Evolutionary conservation across 2,888 invertebrate genomes (phyloP).

Genomic region (Noctuana brunneofusca): DNA sequence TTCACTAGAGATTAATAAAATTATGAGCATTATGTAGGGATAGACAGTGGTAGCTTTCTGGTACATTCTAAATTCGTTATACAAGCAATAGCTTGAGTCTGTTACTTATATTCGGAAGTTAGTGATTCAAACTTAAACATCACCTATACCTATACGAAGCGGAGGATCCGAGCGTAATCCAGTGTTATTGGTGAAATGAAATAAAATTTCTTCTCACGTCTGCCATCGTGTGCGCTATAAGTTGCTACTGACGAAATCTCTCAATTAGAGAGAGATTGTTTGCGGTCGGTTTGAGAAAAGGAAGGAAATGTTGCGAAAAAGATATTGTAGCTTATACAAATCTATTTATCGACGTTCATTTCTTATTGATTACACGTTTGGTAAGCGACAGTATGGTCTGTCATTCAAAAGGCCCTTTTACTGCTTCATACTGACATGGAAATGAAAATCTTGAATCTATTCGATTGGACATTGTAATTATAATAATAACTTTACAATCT

Average conservation of each 20-base stretch:
- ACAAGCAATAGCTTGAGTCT: background rate
- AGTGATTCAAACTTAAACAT: slow-evolving; percentile 19
- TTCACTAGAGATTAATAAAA: too few species aligned
- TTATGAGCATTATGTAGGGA: too few species aligned
- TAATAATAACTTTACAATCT: too few species aligned
- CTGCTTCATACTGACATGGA: too few species aligned
- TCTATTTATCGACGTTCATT: background rate
- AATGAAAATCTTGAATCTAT: too few species aligned
- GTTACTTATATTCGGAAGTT: background rate
- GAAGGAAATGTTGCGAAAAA: background rate
- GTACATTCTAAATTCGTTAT: background rate
- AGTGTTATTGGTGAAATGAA: slow-evolving; percentile 32
- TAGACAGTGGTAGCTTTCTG: too few species aligned
- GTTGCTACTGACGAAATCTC: slow-evolving; percentile 28
- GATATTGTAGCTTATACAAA: background rate
- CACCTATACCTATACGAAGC: slow-evolving; percentile 15
- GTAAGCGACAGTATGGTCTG: too few species aligned
- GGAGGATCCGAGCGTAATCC: slow-evolving; percentile 28
- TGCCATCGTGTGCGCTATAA: slow-evolving; percentile 27
- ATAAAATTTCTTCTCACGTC: slow-evolving; percentile 34
- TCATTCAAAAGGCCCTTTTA: too few species aligned
- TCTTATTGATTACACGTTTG: background rate
- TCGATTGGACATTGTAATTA: too few species aligned
- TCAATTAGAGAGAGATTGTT: slow-evolving; percentile 33
- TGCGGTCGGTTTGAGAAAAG: slow-evolving; percentile 7